Evolutionary conservation across 2,797 vertebrate genomes (phyloP), one percentile per base, ranked within the genome.

Genomic region (Buphagus erythrorhynchus): DNA sequence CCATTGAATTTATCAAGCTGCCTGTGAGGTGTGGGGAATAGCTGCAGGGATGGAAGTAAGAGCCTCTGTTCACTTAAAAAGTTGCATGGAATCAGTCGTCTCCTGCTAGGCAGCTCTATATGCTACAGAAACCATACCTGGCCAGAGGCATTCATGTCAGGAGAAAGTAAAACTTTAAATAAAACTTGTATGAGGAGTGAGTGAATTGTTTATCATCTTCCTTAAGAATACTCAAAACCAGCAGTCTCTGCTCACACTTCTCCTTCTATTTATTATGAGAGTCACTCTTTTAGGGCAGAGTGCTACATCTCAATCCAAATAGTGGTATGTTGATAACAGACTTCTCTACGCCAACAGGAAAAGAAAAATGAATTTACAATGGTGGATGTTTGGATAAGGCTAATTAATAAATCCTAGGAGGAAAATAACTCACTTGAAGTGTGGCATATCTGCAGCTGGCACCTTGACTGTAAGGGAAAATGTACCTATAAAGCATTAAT

Each of bases 361-460:
- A 93, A 86, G 62, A 94, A 88, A 92, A 86, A 82, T 31, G 25
- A 55, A 48, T 69, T 91, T 94, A 21, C 84, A 76, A 40, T 3
- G 0, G 46, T 66, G 55, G 77, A 81, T 95, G 80, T 94, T 95
- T 93, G 77, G 80, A 82, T 66, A 96, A 94, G 65, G 65, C 52
- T 93, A 95, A 95, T 95, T 87, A 89, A 95, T 82, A 93, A 91
- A 88, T 51, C 82, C 89, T 71, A 40, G 59, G 43, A 85, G 72
- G 52, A 62, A 42, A 83, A 42, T 86, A 90, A 79, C 26, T 95
- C 87, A 61, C 74, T 82, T 31, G 72, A 67, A 86, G 68, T 24
- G 65, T 90, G 72, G 88, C 69, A 46, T 82, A 93, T 85, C 89
- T 93, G 68, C 72, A 80, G 85, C 82, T 88, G 75, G 79, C 86